Evolutionary conservation across 2,797 vertebrate genomes (phyloP), one percentile per base, ranked within the genome.

Genomic region (Alauda arvensis): DNA sequence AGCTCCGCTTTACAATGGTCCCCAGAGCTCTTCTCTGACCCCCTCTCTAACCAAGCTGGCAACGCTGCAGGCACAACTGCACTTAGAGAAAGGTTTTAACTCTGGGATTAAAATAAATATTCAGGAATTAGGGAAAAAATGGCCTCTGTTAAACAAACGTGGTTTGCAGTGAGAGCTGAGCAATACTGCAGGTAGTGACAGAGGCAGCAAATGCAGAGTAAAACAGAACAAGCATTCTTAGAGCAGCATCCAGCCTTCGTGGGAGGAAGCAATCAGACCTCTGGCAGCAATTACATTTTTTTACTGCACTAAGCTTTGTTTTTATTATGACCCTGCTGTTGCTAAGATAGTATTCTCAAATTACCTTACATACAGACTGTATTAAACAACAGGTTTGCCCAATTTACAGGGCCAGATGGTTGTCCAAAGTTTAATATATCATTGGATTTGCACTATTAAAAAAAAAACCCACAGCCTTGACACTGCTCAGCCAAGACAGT

Each of bases 211-310:
- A 78, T 1, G 33, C 57, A 49, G 24, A 71, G 9, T 61, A n/a
- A 76, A 26, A 42, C 57, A 75, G 14, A 87, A 59, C 33, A 69
- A 82, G 48, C 55, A 42, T 86, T 78, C 83, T 43, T 37, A 70
- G 14, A 60, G 20, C 1, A 0, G 68, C 77, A 65, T 55, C 57
- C 31, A 83, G 75, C 51, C 65, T 82, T 53, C 13, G 11, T 45
- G 70, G 83, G 51, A 93, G 42, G 77, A 87, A 89, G 75, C 20
- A 72, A 91, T 39, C 87, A 92, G 86, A 60, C 53, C 59, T 82
- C 84, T 77, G 91, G 76, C 80, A 90, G 51, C 87, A 81, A 85
- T 90, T 85, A 81, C n/a, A 8, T 18, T 55, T 57, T 88, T 91
- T 90, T 83, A 84, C 72, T 57, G 68, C 63, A 69, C 24, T 56